Evolutionary conservation across 53 echinoderm and acorn worm species (phyloP), one percentile per base, ranked within the genome.

Genomic region (Stichopus horrens): DNA sequence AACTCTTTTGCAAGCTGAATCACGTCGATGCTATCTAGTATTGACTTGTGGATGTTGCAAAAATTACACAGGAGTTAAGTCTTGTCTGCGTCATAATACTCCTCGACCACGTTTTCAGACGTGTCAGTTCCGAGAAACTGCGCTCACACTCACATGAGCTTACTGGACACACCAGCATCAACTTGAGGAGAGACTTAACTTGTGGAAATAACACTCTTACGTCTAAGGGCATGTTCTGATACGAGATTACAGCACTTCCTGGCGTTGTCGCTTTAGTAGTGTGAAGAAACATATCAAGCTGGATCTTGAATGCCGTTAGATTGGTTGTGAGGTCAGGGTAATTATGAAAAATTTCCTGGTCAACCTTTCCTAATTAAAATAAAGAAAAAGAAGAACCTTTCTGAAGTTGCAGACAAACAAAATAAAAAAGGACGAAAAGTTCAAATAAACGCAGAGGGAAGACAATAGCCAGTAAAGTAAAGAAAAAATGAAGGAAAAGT

Each of bases 81-180:
- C 88, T 55, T 76, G 54, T 74, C n/a, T n/a, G n/a, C n/a, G 89
- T 60, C 89, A 89, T 89, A 19, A 67, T 89, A 66, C 51, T 89
- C 68, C 79, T 82, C 59, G 80, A 81, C 89, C 89, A 89, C 22
- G 89, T 63, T 77, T 89, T 89, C 53, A 89, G 76, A 55, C 89
- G 89, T 73, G 18, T 73, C 73, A 89, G 80, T 51, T 74, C 84
- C 8, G 86, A 90, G 76, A 90, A 90, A 75, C 90, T 90, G 22
- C 90, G 55, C 86, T 90, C 90, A 21, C 90, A 90, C 86, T 90
- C 90, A 54, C 86, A 83, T 55, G 90, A 90, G 13, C 74, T 83
- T 13, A 80, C 81, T 80, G 81, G 81, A 13, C 81, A 80, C 55
- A 80, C 81, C 11, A 86, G 67, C 81, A 80, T 73, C 73, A 73